A percentile compares a stretch with the other conserved stretches of the same genome.
Conservation (phyloP, 2,888 invertebrate genomes). For the Oscheius sp. region DNA sequence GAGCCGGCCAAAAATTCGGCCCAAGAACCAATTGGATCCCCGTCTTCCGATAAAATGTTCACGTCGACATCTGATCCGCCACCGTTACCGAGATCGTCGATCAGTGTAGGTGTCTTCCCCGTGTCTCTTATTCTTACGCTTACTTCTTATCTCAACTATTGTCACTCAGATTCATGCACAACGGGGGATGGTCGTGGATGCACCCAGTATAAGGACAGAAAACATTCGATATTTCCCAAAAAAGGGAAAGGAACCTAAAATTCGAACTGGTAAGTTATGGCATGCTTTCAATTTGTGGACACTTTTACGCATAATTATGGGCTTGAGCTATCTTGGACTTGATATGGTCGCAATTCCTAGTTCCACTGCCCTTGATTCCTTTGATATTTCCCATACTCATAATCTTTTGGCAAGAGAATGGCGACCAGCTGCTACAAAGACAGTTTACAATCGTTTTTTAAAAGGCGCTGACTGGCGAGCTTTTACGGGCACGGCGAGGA, state of each 20-base stretch:
- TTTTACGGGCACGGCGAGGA: too few relatives aligned
- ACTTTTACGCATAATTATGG: too few relatives aligned
- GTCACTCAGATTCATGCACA: constrained; percentile 53
- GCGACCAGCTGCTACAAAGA: too few relatives aligned
- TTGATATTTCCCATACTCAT: too few relatives aligned
- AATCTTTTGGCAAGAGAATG: too few relatives aligned
- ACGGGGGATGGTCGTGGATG: constrained; percentile 62
- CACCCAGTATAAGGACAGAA: constrained; percentile 65
- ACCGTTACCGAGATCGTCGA: constrained; percentile 21
- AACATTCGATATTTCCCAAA: constrained; percentile 68
- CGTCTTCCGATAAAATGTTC: constrained; percentile 15
- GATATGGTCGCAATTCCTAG: too few relatives aligned
- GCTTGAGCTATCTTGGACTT: not conserved
- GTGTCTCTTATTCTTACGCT: not conserved
- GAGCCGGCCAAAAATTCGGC: not conserved
- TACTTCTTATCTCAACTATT: constrained; percentile 2
- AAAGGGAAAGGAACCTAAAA: constrained; percentile 58
- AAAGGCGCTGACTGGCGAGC: too few relatives aligned
- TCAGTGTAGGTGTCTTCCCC: constrained; percentile 13
- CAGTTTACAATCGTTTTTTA: too few relatives aligned
- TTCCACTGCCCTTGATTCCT: too few relatives aligned
- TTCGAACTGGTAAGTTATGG: constrained; percentile 35
- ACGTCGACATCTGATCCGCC: constrained; percentile 14
- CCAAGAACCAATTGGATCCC: not conserved
- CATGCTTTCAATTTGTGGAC: not conserved